Evolutionary conservation across 2,797 vertebrate genomes (phyloP), one percentile per base, ranked within the genome.

Genomic region (Lepus townsendii): DNA sequence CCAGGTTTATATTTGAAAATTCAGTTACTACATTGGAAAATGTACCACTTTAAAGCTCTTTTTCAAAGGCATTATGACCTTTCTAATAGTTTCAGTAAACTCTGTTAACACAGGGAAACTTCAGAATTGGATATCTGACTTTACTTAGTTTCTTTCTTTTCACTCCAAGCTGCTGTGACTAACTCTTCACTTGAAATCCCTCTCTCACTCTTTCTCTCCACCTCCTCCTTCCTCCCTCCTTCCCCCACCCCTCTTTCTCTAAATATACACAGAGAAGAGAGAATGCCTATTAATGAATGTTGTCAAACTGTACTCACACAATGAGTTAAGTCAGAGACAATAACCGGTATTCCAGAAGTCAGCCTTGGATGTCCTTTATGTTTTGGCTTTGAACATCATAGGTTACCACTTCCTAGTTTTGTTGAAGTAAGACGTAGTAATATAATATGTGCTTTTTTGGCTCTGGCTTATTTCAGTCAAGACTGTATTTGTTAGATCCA

Each of bases 1-100:
- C 72, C 93, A 47, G 82, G 84, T 66, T 54, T 97, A 96, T 97
- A 97, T 97, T 97, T 97, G 97, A 98, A 98, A 97, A 96, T 83
- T 78, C 42, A 96, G 27, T 93, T 77, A 78, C 50, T 91, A 84
- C 77, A 50, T 12, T 92, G 68, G 90, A 95, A 32, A 71, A 65
- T 38, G 35, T 84, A 83, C 62, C 52, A 72, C 75, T 91, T 92
- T n/a, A 84, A 84, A 68, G 7, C 20, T 76, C 63, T 94, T 83
- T 72, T 80, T 82, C 79, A 95, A 66, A 95, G 4, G 22, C 83
- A 26, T 26, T 77, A 83, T 88, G 60, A 57, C 20, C 35, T 12
- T 62, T 65, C 14, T 62, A 60, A 79, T 50, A 71, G 7, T 83
- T 87, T 62, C 12, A 10, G 5, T 84, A 57, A 91, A 71, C 65